Evolutionary conservation across 2,888 invertebrate genomes (phyloP).

Genomic region (Villa cingulata): DNA sequence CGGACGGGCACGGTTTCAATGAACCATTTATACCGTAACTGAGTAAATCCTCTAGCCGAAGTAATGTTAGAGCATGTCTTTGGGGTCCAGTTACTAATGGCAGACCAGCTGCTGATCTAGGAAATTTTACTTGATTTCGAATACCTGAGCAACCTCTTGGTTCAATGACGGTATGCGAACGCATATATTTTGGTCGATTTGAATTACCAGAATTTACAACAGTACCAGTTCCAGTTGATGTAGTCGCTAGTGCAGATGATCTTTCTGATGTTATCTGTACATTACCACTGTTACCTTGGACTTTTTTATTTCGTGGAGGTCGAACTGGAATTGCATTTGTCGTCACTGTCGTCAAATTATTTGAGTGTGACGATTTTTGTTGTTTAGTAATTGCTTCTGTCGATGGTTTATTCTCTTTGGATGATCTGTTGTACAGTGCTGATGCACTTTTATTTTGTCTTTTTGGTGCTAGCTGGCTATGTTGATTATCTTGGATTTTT

Average conservation of each 20-base stretch:
- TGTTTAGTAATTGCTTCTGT: constrained; percentile 5
- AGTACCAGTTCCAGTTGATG: background rate
- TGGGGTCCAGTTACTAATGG: constrained; percentile 61
- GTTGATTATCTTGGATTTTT: constrained; percentile 12
- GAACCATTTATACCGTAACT: constrained; percentile 51
- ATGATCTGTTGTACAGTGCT: constrained; percentile 26
- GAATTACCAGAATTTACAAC: constrained; percentile 18
- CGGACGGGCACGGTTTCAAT: constrained; percentile 46
- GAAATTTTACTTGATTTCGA: constrained; percentile 24
- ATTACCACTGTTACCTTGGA: constrained; percentile 13
- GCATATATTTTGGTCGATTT: constrained; percentile 34
- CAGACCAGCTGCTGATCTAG: constrained; percentile 41
- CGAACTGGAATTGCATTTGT: constrained; percentile 16
- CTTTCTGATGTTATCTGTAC: constrained; percentile 1
- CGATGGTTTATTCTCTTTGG: constrained; percentile 8
- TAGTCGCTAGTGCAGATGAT: background rate
- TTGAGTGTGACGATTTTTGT: background rate
- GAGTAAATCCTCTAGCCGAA: constrained; percentile 62
- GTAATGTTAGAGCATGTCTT: constrained; percentile 57
- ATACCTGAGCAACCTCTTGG: constrained; percentile 22
- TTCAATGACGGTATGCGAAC: constrained; percentile 36
- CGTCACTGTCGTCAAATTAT: background rate
- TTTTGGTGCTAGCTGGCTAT: constrained; percentile 22
- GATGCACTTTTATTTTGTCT: constrained; percentile 34
- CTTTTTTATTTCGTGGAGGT: constrained; percentile 23